These are phyloP conservation scores for Melopsittacus undulatus DNA, from an alignment of 2,797 vertebrate genomes.

Conservation along the genomic window DNA sequence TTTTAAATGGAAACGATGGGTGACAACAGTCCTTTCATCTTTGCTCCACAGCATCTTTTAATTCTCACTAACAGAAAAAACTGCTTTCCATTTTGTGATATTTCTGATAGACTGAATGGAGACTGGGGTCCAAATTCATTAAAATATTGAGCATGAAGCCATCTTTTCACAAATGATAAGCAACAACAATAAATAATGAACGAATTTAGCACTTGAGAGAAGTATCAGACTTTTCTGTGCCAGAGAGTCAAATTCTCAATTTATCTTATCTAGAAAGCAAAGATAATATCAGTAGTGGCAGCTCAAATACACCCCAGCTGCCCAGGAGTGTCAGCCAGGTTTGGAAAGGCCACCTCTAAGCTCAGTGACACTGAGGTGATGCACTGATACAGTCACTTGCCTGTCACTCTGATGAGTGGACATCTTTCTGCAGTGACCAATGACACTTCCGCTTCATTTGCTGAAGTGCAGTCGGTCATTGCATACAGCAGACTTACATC, in stretches of 20 bases:
- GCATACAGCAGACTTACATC: background rate
- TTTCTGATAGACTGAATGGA: background rate
- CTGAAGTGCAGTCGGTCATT: accelerated
- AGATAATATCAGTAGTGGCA: background rate
- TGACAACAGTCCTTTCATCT: background rate
- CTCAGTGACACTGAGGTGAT: background rate
- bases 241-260: background rate
- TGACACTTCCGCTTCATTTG: background rate
- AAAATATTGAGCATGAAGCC: background rate
- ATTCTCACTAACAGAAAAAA: background rate
- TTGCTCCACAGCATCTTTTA: background rate
- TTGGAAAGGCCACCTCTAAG: background rate
- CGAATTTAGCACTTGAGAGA: background rate
- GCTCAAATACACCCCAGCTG: background rate
- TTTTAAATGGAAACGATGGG: background rate
- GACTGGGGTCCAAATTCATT: background rate
- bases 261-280: background rate
- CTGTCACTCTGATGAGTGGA: background rate
- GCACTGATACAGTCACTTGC: background rate
- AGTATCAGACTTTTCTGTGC: background rate
- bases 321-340: background rate
- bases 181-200: background rate
- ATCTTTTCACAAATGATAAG: background rate
- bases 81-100: background rate
- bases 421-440: background rate